Conservation (phyloP, 2,113 vertebrate species). For the Istiophorus platypterus region DNA sequence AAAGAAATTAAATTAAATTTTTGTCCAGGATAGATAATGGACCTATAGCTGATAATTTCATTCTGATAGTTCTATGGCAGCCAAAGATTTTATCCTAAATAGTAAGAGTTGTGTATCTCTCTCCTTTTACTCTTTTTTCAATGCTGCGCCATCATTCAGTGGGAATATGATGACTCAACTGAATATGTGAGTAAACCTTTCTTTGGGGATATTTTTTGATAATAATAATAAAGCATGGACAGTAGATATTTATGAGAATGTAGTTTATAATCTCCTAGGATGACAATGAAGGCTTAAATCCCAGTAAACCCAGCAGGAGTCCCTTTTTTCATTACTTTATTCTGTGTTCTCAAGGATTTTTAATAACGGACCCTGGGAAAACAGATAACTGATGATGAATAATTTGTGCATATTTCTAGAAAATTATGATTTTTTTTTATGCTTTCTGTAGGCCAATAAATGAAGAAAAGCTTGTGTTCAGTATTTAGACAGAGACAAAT, state of each 20-base stretch:
- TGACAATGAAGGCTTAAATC: slow-evolving; percentile 13
- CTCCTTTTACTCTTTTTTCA: slow-evolving; percentile 58
- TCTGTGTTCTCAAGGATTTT: slow-evolving; percentile 10
- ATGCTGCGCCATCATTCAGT: slow-evolving; percentile 80
- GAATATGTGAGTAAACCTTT: slow-evolving; percentile 94
- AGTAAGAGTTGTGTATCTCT: slow-evolving; percentile 71
- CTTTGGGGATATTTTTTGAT: slow-evolving; percentile 39
- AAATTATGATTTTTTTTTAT: slow-evolving; percentile 26
- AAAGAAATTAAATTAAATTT: neutral
- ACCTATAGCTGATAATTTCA: neutral
- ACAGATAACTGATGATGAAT: slow-evolving; percentile 36
- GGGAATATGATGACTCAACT: slow-evolving; percentile 93
- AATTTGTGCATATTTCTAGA: slow-evolving; percentile 23
- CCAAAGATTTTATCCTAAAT: neutral
- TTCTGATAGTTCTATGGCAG: neutral
- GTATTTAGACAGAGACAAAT: slow-evolving; percentile 23
- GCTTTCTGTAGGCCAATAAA: slow-evolving; percentile 3
- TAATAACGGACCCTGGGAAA: slow-evolving; percentile 2
- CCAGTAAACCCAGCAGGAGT: neutral
- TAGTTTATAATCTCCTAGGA: slow-evolving; percentile 28
- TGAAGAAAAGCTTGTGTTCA: slow-evolving; percentile 6
- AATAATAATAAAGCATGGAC: slow-evolving; percentile 16
- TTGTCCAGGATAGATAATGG: neutral
- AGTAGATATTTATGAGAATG: slow-evolving; percentile 31
- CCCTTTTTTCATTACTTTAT: slow-evolving; percentile 8